Base-by-base conservation (phyloP, 2,113 vertebrate species). In the Epinephelus cyanopodus region DNA sequence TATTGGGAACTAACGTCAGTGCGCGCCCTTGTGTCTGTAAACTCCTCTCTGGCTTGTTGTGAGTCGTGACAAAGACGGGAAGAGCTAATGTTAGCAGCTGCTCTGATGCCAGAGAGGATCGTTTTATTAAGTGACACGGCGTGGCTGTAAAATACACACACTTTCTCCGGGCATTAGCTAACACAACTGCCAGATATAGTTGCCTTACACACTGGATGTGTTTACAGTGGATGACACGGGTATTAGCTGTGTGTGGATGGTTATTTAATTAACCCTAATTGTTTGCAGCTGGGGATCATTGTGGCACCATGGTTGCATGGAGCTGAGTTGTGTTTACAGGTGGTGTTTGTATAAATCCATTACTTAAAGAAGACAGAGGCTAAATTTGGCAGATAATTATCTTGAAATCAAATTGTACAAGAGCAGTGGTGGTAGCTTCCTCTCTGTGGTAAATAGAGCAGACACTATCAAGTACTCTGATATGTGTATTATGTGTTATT, bases 31-130 rank as follows among this genome's bases (percentile, higher is more conserved):
- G n/a, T 57, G 29, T 29, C 39, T 33, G 57, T 47, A 25, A 54
- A 63, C 52, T 61, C 45, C n/a, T 65, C 56, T 62, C n/a, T 3
- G 21, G 18, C 10, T 77, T 39, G 58, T n/a, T 70, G 39, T 37
- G 65, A 64, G 63, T 89, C 82, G 86, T 87, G 89, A 90, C 82
- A 71, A 58, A 61, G 57, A 25, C n/a, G 9, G 3, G 61, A 50
- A 67, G 37, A n/a, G 57, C 74, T 57, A 87, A 66, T 52, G 14
- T 58, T 64, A 75, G 68, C 74, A 50, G 33, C 65, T 64, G 5
- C 17, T 69, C 3, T 45, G 12, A 52, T 21, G 42, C 14, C 47
- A 67, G 2, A 39, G 14, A 39, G 50, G 29, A 61, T 45, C 7
- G 8, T 53, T 78, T 5, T 54, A n/a, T 61, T 54, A 21, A 67